Evolutionary conservation across 2,888 invertebrate genomes (phyloP).

Genomic region (Lasioglossum morio): DNA sequence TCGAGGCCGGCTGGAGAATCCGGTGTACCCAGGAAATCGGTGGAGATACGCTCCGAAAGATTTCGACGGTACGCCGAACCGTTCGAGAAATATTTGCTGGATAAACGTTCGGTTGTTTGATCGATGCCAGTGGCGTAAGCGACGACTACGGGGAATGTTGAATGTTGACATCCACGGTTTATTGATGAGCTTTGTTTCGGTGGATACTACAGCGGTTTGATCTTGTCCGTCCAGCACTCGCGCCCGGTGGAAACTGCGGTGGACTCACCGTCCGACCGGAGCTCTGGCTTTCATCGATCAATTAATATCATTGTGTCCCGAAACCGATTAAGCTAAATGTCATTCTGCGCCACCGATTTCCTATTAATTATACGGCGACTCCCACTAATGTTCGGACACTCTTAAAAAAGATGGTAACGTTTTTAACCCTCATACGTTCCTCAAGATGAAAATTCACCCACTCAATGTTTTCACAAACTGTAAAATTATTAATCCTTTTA

Average conservation of each 20-base stretch:
- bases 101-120: conserved; percentile 30
- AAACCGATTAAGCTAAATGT: neutral
- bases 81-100: conserved; percentile 48
- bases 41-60: conserved; percentile 40
- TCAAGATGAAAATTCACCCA: too few relatives aligned
- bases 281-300: neutral
- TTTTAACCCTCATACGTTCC: too few relatives aligned
- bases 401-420: too few relatives aligned
- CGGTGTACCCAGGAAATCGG: conserved; percentile 46
- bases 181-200: neutral
- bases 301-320: neutral
- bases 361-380: neutral
- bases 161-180: conserved; percentile 27
- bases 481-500: too few relatives aligned
- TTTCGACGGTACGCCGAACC: conserved; percentile 29
- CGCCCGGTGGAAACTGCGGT: neutral
- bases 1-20: neutral
- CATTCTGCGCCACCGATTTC: neutral
- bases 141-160: neutral
- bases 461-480: too few relatives aligned
- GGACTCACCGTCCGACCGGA: neutral
- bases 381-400: too few relatives aligned
- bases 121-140: conserved; percentile 34
- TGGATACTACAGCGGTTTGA: neutral
- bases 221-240: neutral